A percentile compares a stretch with the other conserved stretches of the same genome.
These are phyloP conservation scores for Eulemur rufifrons DNA, from an alignment of 2,113 vertebrate species.

Conservation along the genomic window DNA sequence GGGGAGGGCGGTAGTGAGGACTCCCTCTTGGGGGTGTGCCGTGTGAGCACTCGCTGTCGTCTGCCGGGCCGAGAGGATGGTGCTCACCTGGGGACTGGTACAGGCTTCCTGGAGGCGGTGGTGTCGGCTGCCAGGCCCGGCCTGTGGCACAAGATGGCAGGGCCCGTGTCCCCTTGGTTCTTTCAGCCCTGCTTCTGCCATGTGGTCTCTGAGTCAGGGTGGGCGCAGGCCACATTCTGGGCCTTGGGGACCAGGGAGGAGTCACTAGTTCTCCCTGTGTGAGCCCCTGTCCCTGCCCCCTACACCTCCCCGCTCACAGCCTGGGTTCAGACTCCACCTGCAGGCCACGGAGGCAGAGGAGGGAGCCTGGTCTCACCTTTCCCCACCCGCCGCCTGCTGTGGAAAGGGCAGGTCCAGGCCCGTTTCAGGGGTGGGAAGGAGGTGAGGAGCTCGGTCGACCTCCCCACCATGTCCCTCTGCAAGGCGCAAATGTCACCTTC, in stretches of 20 bases:
- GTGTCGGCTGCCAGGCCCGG: not conserved
- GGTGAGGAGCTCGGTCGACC: not conserved
- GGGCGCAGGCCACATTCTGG: not conserved
- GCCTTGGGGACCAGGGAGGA: not conserved
- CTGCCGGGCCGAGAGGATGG: no score
- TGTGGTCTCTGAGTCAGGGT: not conserved
- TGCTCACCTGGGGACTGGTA: not conserved
- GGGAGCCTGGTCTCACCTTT: accelerated
- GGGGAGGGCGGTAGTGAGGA: not conserved
- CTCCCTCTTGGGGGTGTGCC: not conserved
- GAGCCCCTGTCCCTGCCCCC: not conserved
- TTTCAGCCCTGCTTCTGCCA: not conserved
- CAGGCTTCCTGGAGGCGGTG: accelerated
- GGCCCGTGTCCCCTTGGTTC: not conserved
- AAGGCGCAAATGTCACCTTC: accelerated
- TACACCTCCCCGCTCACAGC: accelerated
- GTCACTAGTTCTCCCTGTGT: not conserved
- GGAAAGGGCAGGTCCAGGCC: not conserved
- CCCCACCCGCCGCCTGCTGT: not conserved
- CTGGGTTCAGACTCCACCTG: not conserved
- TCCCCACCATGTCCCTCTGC: not conserved
- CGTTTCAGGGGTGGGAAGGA: not conserved
- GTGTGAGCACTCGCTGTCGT: not conserved
- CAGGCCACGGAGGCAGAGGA: not conserved
- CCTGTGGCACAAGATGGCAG: not conserved